Evolutionary conservation across 2,113 vertebrate genomes (phyloP), one percentile per base, ranked within the genome.

Genomic region (Neogobius melanostomus): DNA sequence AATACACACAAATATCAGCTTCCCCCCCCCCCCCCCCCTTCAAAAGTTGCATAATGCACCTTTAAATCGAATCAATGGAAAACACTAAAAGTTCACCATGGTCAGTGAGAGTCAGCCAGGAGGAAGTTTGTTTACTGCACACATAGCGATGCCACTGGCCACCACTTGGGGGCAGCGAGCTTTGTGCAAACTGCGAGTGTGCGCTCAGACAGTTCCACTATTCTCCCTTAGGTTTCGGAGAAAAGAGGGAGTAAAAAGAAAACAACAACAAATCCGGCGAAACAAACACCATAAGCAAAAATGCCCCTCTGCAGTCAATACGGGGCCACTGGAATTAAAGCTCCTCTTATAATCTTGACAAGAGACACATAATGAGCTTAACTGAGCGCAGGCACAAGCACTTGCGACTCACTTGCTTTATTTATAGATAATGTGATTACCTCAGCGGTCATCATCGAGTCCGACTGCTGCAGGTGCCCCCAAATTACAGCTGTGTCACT

Each of bases 391-490:
- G 66, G 75, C 74, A 68, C 74, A 76, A 73, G 71, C 67, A 71
- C 73, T n/a, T n/a, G 76, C 14, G 52, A 48, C 74, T 85, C 80
- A 84, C 16, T 75, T 49, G 71, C 63, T 82, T 84, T 92, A 90
- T 92, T 87, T 89, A 84, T 85, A 87, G 84, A 77, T 88, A 88
- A 91, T 85, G 87, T 83, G 77, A 90, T 90, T 88, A 89, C 54
- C 61, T 63, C 12, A 46, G 45, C 64, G 62, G 11, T 11, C 56
- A 59, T 59, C 56, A 15, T n/a, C n/a, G n/a, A n/a, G n/a, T n/a
- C 28, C 7, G 21, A 42, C 56, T 42, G 52, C n/a, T 74, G 49
- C 52, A 65, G 16, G 49, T 48, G 16, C 65, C 28, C 17, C 53
- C 9, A 61, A 53, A 68, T 45, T 42, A 69, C 50, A 16, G 5